These are phyloP conservation scores for Cavia porcellus DNA, from an alignment of 2,113 vertebrate species.

Conservation along the genomic window DNA sequence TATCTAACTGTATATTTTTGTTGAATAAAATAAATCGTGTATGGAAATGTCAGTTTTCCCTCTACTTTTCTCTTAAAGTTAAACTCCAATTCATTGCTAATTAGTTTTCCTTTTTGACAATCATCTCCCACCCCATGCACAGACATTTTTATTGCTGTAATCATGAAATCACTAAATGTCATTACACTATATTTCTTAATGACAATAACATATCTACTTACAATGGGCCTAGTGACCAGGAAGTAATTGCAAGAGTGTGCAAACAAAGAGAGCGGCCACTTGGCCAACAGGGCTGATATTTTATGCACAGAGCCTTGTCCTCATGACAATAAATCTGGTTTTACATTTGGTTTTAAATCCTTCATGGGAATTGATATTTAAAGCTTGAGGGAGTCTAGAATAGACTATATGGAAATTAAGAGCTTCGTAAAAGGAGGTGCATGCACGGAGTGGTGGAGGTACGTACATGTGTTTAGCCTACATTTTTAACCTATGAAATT, in stretches of 20 bases:
- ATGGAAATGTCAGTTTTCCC: not conserved
- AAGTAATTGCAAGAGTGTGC: slow-evolving; percentile 86
- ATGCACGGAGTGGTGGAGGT: not conserved
- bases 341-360: slow-evolving; percentile 81
- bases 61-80: slow-evolving; percentile 42
- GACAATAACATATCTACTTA: slow-evolving; percentile 84
- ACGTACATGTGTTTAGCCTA: not conserved
- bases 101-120: slow-evolving; percentile 49
- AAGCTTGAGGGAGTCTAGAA: slow-evolving; percentile 77
- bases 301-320: slow-evolving; percentile 81
- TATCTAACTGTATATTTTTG: not conserved
- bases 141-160: not conserved
- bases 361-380: slow-evolving; percentile 83
- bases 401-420: slow-evolving; percentile 69
- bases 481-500: not conserved
- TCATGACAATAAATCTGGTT: slow-evolving; percentile 83
- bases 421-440: not conserved
- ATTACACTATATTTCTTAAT: slow-evolving; percentile 83
- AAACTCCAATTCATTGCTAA: slow-evolving; percentile 52
- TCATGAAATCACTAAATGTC: slow-evolving; percentile 79
- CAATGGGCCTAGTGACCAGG: slow-evolving; percentile 86
- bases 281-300: slow-evolving; percentile 83
- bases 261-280: slow-evolving; percentile 85
- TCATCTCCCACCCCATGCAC: too few relatives aligned
- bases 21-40: not conserved